phyloP scores from a whole-genome alignment of 2,113 vertebrate genomes.

The Brienomyrus longianalis region DNA sequence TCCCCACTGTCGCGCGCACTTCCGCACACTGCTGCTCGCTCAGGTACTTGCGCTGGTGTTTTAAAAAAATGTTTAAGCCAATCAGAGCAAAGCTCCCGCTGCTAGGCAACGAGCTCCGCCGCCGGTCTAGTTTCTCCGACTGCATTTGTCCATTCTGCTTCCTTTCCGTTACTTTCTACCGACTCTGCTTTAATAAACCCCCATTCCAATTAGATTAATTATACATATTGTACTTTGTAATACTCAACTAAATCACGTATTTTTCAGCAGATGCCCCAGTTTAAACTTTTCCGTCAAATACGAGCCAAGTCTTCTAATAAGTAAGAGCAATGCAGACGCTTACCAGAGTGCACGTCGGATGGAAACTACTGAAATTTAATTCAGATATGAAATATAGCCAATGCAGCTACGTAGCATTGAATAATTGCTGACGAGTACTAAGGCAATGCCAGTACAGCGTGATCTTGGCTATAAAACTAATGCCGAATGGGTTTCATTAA shows the following conservation, averaged over 20 bases:
- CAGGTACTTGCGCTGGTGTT: slow-evolving; percentile 20
- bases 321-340: background rate
- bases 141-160: background rate
- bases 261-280: background rate
- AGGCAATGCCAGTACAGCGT: background rate
- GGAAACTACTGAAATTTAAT: background rate
- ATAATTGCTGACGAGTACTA: background rate
- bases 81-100: slow-evolving; percentile 28
- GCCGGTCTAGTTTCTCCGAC: background rate
- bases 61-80: slow-evolving; percentile 26
- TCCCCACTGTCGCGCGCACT: background rate
- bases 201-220: background rate
- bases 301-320: background rate
- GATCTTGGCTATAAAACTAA: background rate
- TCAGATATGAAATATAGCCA: background rate
- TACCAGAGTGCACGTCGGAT: background rate
- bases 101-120: slow-evolving; percentile 41
- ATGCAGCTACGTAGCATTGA: background rate
- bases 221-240: background rate
- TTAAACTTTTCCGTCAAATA: background rate
- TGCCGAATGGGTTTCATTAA: background rate
- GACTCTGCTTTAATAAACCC: background rate
- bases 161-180: background rate
- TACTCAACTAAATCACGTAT: background rate
- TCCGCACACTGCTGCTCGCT: background rate